Evolutionary conservation across 2,888 invertebrate genomes (phyloP).

Genomic region (Drosophila buzzatii): DNA sequence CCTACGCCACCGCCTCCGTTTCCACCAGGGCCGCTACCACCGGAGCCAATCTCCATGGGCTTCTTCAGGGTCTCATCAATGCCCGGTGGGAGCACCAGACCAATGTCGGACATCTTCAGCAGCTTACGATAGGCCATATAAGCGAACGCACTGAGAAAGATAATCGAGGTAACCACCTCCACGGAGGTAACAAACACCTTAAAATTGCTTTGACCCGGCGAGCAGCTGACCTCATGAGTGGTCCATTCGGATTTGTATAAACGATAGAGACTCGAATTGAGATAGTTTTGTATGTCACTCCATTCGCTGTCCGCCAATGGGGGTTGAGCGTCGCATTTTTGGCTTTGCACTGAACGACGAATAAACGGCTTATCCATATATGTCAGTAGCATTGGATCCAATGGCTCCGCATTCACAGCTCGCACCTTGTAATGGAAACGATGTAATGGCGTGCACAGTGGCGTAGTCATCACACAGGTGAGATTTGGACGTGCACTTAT

Average conservation of each 20-base stretch:
- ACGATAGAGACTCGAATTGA: conserved; percentile 52
- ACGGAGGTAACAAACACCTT: conserved; percentile 29
- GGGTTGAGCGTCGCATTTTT: conserved; percentile 31
- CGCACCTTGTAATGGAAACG: conserved; percentile 71
- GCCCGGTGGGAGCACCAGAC: conserved; percentile 79
- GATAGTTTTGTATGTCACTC: conserved; percentile 41
- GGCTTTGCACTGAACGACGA: not conserved
- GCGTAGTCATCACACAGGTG: conserved; percentile 50
- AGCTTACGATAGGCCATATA: conserved; percentile 73
- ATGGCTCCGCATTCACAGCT: conserved; percentile 79
- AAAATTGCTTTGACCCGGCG: conserved; percentile 27
- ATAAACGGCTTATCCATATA: not conserved
- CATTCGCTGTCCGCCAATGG: conserved; percentile 14
- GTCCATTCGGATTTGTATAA: conserved; percentile 74
- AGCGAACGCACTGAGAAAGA: conserved; percentile 46
- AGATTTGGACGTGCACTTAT: conserved; percentile 48
- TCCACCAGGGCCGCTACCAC: conserved; percentile 12
- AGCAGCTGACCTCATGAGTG: conserved; percentile 47
- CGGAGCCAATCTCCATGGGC: conserved; percentile 42
- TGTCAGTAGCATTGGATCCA: not conserved
- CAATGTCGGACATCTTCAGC: conserved; percentile 82
- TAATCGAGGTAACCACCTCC: conserved; percentile 36
- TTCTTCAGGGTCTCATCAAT: conserved; percentile 75
- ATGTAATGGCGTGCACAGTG: conserved; percentile 50
- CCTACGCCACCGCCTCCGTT: conserved; percentile 8